Base-by-base conservation (phyloP, 2,797 vertebrate species). In the Hoplostethus mediterraneus region DNA sequence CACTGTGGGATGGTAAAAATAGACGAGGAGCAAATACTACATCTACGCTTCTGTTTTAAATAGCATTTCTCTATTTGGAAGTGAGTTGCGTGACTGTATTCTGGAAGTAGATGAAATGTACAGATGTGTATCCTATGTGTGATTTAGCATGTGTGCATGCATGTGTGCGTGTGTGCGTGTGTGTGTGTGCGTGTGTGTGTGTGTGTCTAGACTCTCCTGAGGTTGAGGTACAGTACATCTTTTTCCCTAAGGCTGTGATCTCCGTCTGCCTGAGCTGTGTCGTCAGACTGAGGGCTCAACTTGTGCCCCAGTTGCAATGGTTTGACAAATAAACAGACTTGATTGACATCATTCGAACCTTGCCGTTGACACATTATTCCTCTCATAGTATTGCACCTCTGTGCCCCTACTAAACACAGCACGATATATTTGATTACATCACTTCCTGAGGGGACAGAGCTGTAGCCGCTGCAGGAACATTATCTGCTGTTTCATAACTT, bases 311-410 rank as follows among this genome's bases (percentile, higher is more conserved):
- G 89, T 85, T 88, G 75, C 80, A 87, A 82, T 87, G 48, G 71
- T 84, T 77, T 87, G 84, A 90, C 73, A 72, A 93, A 91, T 93
- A 93, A 92, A 93, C 77, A 59, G 72, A 70, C 77, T 79, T 83
- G 66, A 84, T 89, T 89, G 84, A 86, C 45, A 77, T 85, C 72
- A 16, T 6, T 55, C 36, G 31, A 57, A 40, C 59, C 62, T 10
- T 30, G 38, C 44, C 53, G 16, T 31, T 40, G 12, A 5, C 31
- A 45, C 48, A 21, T 64, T 51, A 40, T n/a, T 59, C 6, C 53
- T 17, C 65, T 40, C 75, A 40, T 74, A 36, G 55, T 28, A 0
- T 3, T 52, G 30, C 8, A 0, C 21, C 1, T 16, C 57, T 6
- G 4, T 10, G 8, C 11, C 67, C 17, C 57, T 53, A 58, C 44